Evolutionary conservation across 2,797 vertebrate genomes (phyloP).

Genomic region (Platyrinchus mystaceus): DNA sequence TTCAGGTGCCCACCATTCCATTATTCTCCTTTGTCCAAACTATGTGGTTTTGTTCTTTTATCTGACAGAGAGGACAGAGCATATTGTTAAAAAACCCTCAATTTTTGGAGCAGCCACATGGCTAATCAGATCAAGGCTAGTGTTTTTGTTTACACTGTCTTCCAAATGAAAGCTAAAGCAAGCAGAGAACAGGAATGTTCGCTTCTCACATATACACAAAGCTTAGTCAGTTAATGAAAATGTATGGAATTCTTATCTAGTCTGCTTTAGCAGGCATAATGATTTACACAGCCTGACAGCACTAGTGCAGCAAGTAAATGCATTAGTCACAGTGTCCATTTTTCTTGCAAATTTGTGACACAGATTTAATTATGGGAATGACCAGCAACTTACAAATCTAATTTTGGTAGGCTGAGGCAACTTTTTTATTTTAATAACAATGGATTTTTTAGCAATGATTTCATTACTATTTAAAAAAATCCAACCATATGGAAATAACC

Average conservation of each 20-base stretch:
- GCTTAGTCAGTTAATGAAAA: conserved; percentile 69
- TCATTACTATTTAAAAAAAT: conserved; percentile 83
- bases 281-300: conserved; percentile 79
- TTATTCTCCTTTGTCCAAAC: background rate
- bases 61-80: background rate
- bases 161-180: conserved; percentile 9
- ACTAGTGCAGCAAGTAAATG: conserved; percentile 77
- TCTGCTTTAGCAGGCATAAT: conserved; percentile 67
- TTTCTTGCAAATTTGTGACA: conserved; percentile 86
- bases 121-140: background rate
- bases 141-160: background rate
- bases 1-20: background rate
- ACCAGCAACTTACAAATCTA: conserved; percentile 81
- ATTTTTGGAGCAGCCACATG: background rate
- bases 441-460: conserved; percentile 82
- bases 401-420: conserved; percentile 78
- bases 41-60: background rate
- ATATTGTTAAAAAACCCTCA: background rate
- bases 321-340: conserved; percentile 84
- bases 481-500: conserved; percentile 72
- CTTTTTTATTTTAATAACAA: conserved; percentile 81
- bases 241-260: conserved; percentile 73
- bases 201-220: conserved; percentile 3
- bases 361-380: conserved; percentile 84
- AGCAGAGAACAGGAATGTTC: background rate